Base-by-base conservation (phyloP, 1,140 invertebrate species). In the Cotesia typhae region DNA sequence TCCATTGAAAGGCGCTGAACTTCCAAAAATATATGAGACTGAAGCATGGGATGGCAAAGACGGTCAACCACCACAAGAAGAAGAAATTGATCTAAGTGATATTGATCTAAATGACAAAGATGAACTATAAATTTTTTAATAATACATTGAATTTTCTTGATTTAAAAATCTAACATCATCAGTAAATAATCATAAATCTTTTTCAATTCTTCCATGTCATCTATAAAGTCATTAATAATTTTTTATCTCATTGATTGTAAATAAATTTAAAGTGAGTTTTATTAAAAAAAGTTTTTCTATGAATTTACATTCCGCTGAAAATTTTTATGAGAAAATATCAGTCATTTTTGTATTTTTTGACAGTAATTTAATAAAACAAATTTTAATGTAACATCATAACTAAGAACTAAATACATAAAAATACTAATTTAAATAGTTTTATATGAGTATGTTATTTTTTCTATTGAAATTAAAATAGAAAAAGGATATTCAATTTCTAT, bases 1-100 rank as follows among this genome's bases (percentile, higher is more conserved):
- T 0, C 94, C 97, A 2, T 90, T 99, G 1, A 93, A 91, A 81
- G 96, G 96, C 14, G 92, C 93, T 3, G 88, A 92, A 78, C 90
- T 99, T 80, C 97, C 97, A 10, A 89, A 91, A 75, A 91, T 99
- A 47, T 78, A 87, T 3, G 88, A 86, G 28, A 90, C 90, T 3
- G 92, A 95, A 63, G 85, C 94, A 0, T 99, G 98, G 98, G 98
- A 99, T 82, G 98, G 98, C 47, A 97, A 99, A 86, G 97, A 99
- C 84, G 97, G 94, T 9, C 92, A 95, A 85, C 87, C 96, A 73
- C 94, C 95, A 35, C 90, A 89, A 52, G 96, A 96, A 86, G 96
- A 98, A 78, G 96, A 98, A 74, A 94, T 97, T 75, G 96, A 98
- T 88, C 90, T 98, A 51, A 96, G 94, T 59, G 96, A 98, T 86